phyloP scores from a whole-genome alignment of 2,113 vertebrate genomes.

The Salvelinus namaycush region DNA sequence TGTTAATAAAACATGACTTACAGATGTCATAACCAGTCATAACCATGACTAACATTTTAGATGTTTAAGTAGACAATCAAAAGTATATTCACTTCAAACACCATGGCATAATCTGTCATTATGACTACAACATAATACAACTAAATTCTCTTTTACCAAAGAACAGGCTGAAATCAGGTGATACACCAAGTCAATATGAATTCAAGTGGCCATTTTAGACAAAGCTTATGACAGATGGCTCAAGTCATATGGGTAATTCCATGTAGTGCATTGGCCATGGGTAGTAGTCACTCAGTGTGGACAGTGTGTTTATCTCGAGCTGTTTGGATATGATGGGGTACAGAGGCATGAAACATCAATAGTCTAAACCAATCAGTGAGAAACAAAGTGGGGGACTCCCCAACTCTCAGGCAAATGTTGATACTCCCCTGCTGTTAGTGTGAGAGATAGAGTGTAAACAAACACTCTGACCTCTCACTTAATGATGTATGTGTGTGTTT shows the following conservation, averaged over 20 bases:
- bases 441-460: conserved; percentile 47
- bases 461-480: conserved; percentile 16
- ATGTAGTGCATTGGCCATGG: neutral
- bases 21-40: no score
- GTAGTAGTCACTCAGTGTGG: neutral
- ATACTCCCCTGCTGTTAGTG: conserved; percentile 29
- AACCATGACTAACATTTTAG: no score
- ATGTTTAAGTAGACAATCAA: no score
- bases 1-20: no score
- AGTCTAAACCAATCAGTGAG: conserved; percentile 20
- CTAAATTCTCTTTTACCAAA: no score
- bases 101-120: no score
- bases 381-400: conserved; percentile 20
- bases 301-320: conserved; percentile 6
- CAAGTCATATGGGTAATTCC: neutral
- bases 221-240: neutral
- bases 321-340: conserved; percentile 16
- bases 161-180: no score
- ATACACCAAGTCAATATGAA: no score
- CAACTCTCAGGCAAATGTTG: conserved; percentile 23
- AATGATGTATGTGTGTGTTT: conserved; percentile 24
- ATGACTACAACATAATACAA: no score
- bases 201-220: no score
- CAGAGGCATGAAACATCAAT: conserved; percentile 28
- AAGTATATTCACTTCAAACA: no score